These are phyloP conservation scores for Solen grandis DNA, from an alignment of 1,140 invertebrate species.

Conservation along the genomic window DNA sequence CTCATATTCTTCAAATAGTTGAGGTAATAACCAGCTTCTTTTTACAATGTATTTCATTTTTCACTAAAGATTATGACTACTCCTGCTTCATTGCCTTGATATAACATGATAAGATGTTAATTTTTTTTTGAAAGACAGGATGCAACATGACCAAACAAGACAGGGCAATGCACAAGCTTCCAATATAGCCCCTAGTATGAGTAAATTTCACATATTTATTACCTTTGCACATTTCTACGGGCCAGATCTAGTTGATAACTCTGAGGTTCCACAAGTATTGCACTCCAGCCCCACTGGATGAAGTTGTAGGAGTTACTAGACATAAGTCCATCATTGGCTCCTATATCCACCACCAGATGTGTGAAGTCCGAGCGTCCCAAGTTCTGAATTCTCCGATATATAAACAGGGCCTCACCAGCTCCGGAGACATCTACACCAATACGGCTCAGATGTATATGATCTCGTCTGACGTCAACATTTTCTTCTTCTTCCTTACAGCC, in stretches of 20 bases:
- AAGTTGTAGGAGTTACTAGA: conserved; percentile 77
- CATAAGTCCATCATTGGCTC: conserved; percentile 76
- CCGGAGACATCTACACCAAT: conserved; percentile 71
- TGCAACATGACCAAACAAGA: too few species aligned
- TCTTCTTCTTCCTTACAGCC: conserved; percentile 48
- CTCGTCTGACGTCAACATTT: conserved; percentile 52
- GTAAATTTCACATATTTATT: too few species aligned
- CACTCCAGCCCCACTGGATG: conserved; percentile 76
- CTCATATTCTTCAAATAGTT: too few species aligned
- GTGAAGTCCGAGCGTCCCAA: conserved; percentile 48
- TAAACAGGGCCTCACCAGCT: conserved; percentile 65
- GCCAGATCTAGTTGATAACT: conserved; percentile 61
- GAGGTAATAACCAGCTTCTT: too few species aligned
- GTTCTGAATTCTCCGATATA: conserved; percentile 61
- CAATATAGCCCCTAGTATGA: too few species aligned
- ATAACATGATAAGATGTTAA: too few species aligned
- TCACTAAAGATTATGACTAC: too few species aligned
- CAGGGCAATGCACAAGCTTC: too few species aligned
- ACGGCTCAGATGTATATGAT: conserved; percentile 44
- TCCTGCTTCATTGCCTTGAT: too few species aligned
- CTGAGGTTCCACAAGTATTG: conserved; percentile 73
- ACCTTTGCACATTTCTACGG: conserved; percentile 67
- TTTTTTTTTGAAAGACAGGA: too few species aligned
- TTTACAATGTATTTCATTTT: too few species aligned
- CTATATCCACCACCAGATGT: conserved; percentile 72